Evolutionary conservation across 2,113 vertebrate genomes (phyloP), one percentile per base, ranked within the genome.

Genomic region (Centropristis striata): DNA sequence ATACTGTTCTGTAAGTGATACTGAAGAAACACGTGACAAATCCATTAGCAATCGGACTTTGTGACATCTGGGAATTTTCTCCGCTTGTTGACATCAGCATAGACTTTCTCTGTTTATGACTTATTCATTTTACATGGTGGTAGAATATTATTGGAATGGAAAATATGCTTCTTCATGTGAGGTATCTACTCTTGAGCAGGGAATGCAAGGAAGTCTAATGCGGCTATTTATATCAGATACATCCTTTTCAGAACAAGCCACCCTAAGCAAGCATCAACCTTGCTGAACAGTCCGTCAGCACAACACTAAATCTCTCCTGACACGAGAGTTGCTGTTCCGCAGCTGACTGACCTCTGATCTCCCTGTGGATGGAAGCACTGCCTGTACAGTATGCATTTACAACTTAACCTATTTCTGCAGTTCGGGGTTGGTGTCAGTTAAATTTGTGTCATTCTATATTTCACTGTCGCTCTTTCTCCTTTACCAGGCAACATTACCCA

Each of bases 81-180:
- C 65, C 28, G 53, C 72, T 59, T 83, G 80, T 81, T 78, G 71
- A 87, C 70, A 70, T 68, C 32, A 59, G 49, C 76, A 78, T 21
- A 50, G 68, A 86, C 75, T 72, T 64, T 75, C 50, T 79, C 83
- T 68, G 32, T 70, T 76, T 44, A 89, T 92, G 37, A 90, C 59
- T 90, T 88, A 93, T 91, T 90, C 21, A 90, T 91, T 67, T 28
- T 21, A 84, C 80, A 76, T 9, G 32, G 75, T 75, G 75, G 78
- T 50, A 72, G 46, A 75, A 58, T 61, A n/a, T 18, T 14, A 36
- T 3, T 60, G 78, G 53, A 79, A 80, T 68, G 57, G 79, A 64
- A 80, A 78, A 75, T 49, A 44, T 58, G 54, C 59, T 84, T 44
- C 53, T 65, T 50, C 72, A 66, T 49, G 64, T 58, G 46, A 84